These are phyloP conservation scores for Sialia sialis DNA, from an alignment of 2,113 vertebrate genomes.

Conservation along the genomic window DNA sequence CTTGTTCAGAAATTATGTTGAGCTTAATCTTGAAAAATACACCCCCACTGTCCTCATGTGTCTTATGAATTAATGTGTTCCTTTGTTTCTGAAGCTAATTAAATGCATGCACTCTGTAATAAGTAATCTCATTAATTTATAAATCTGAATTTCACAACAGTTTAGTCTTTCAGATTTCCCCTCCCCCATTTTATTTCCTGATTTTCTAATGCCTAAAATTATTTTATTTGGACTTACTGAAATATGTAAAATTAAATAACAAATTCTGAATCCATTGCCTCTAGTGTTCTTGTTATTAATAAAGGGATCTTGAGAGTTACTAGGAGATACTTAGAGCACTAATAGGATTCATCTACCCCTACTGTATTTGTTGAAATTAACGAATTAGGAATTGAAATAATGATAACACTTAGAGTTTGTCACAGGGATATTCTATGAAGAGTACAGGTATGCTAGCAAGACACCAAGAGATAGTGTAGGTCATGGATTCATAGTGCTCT, in stretches of 20 bases:
- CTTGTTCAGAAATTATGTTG: not conserved
- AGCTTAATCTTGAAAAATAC: not conserved
- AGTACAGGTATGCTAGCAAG: not conserved
- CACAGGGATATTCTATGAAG: not conserved
- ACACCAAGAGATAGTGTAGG: not conserved
- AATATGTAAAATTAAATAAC: not conserved
- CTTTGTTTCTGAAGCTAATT: slow-evolving; percentile 40
- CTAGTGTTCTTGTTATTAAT: not conserved
- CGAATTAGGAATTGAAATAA: not conserved
- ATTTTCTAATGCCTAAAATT: not conserved
- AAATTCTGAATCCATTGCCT: not conserved
- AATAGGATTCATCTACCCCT: not conserved
- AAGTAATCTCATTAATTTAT: slow-evolving; percentile 52
- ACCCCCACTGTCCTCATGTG: not conserved
- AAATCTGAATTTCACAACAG: slow-evolving; percentile 12
- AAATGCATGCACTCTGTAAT: slow-evolving; percentile 48
- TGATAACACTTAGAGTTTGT: not conserved
- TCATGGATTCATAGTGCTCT: not conserved
- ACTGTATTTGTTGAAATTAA: not conserved
- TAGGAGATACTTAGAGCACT: not conserved
- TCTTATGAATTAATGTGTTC: slow-evolving; percentile 2
- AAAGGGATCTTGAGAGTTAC: not conserved
- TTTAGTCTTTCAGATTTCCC: slow-evolving; percentile 1
- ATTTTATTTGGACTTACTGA: not conserved
- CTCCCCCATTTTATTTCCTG: not conserved